phyloP scores from a whole-genome alignment of 2,797 vertebrate species.

The Macropus fuliginosus region DNA sequence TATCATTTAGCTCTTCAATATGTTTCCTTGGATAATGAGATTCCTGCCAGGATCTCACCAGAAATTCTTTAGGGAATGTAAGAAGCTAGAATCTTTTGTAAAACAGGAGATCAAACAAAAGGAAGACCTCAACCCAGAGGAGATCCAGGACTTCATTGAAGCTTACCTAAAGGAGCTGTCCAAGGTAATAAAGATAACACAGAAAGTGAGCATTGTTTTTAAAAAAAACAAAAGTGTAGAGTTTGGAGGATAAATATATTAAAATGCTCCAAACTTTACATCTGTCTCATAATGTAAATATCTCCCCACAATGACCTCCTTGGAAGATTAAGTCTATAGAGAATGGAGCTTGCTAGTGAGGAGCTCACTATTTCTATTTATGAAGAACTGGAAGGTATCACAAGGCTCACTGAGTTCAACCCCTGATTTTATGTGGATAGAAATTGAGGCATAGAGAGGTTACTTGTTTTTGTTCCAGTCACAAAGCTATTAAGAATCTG shows the following conservation, averaged over 20 bases:
- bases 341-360: too few species aligned
- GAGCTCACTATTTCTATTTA: too few species aligned
- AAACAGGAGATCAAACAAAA: conserved; percentile 75
- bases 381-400: too few species aligned
- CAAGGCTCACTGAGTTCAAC: too few species aligned
- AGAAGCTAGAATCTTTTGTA: conserved; percentile 75
- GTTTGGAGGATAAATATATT: neutral
- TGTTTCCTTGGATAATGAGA: conserved; percentile 84
- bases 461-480: too few species aligned
- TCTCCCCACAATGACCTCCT: neutral
- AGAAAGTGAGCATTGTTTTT: neutral
- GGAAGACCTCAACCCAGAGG: conserved; percentile 81
- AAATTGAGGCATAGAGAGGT: too few species aligned
- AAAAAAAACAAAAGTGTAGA: neutral
- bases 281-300: neutral
- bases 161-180: conserved; percentile 88
- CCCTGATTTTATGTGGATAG: too few species aligned
- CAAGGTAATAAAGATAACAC: conserved; percentile 76
- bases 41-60: conserved; percentile 87
- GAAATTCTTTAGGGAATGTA: conserved; percentile 66
- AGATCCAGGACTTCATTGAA: conserved; percentile 87
- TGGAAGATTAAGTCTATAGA: too few species aligned
- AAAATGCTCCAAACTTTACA: neutral
- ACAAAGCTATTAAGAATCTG: too few species aligned
- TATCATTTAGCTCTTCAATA: conserved; percentile 76